phyloP scores from a whole-genome alignment of 1,140 invertebrate genomes.

The Saccostrea cuccullata region DNA sequence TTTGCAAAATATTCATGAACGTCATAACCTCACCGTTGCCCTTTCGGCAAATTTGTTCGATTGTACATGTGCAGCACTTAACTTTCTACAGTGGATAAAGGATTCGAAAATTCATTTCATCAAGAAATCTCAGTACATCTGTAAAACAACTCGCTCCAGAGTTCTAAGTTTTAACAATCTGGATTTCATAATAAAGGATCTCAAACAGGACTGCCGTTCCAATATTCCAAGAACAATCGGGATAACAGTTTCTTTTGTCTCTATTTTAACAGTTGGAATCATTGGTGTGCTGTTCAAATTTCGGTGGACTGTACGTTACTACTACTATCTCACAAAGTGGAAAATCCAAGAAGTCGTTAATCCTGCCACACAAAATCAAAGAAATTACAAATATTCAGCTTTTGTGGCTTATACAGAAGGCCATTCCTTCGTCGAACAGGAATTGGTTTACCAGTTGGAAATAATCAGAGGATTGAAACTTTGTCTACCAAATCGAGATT shows the following conservation, averaged over 20 bases:
- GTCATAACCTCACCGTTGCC: not conserved
- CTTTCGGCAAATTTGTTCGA: not conserved
- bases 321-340: not conserved
- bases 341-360: not conserved
- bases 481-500: constrained; percentile 1
- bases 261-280: not conserved
- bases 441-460: not conserved
- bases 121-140: not conserved
- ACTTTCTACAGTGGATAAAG: not conserved
- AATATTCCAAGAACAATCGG: not conserved
- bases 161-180: not conserved
- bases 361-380: not conserved
- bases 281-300: not conserved
- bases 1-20: not conserved
- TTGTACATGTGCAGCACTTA: not conserved
- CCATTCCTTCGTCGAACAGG: not conserved
- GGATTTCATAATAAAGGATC: not conserved
- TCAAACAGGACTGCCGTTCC: not conserved
- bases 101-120: not conserved
- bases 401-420: not conserved
- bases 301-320: not conserved
- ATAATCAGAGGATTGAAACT: not conserved
- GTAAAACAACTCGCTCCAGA: not conserved
- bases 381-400: not conserved
- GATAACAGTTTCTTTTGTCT: not conserved